Base-by-base conservation (phyloP, 2,888 invertebrate species). In the Hydrotaea cyrtoneurina region DNA sequence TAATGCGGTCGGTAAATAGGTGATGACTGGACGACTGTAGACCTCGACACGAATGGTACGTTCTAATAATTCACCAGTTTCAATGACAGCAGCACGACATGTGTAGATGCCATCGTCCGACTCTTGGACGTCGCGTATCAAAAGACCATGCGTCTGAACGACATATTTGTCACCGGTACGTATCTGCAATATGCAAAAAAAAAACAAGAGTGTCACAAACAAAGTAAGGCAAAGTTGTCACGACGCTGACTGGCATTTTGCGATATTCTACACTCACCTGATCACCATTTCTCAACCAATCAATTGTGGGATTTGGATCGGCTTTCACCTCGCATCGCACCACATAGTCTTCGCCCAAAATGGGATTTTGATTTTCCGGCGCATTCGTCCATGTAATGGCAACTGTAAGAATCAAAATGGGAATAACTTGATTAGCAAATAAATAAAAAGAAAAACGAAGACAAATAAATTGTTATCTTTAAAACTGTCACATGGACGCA, bases 351-450 rank as follows among this genome's bases (percentile, higher is more conserved):
- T 94, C 93, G 36, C 96, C 96, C 78, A 96, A 94, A 26, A 95
- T 95, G 0, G 97, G 96, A 89, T 94, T 96, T 91, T 98, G 98
- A 89, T 96, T 95, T 89, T 94, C 94, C 50, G 97, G 97, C 0
- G 97, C 97, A 91, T 98, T 96, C 15, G 95, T 95, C 95, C 96
- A 97, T 85, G 96, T 96, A 82, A 98, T 97, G 55, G 96, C 96
- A 90, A 96, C 97, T 97, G 92, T 19, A 88, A 86, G 55, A 7
- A 31, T 31, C 17, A 77, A 17, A 72, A 19, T 8, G 23, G 15
- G 75, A 11, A 23, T 53, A 82, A 81, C 71, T 74, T 78, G 73
- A 46, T 17, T 17, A 81, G 43, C 19, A 59, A n/a, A 19, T 26
- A 13, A 57, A 57, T 73, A 62, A 75, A 53, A 59, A 64, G 26